Conservation (phyloP, 2,797 vertebrate genomes). For the Parambassis ranga region DNA sequence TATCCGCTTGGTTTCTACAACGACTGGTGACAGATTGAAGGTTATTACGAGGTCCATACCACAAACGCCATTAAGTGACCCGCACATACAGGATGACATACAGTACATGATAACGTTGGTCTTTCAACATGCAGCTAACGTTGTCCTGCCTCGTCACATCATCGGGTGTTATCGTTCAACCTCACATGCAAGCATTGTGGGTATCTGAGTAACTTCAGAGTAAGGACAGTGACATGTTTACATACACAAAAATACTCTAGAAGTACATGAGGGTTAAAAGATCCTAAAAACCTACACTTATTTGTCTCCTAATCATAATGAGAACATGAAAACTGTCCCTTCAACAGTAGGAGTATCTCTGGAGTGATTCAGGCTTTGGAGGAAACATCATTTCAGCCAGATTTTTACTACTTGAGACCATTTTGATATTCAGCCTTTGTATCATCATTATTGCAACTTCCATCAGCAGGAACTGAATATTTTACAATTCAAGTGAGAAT, state of each 20-base stretch:
- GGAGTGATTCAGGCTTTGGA: background rate
- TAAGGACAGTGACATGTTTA: slow-evolving; percentile 52
- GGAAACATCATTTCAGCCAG: background rate
- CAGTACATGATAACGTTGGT: slow-evolving; percentile 39
- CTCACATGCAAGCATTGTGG: slow-evolving; percentile 64
- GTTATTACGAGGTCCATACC: slow-evolving; percentile 41
- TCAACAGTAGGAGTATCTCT: background rate
- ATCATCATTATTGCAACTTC: background rate
- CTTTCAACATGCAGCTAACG: slow-evolving; percentile 60
- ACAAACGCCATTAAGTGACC: slow-evolving; percentile 59
- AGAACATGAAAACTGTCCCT: background rate
- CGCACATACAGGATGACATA: slow-evolving; percentile 48
- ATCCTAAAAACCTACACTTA: background rate
- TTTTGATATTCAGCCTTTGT: background rate
- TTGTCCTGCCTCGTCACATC: slow-evolving; percentile 49
- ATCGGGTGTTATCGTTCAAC: slow-evolving; percentile 27
- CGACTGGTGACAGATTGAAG: slow-evolving; percentile 45
- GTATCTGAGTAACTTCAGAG: slow-evolving; percentile 20
- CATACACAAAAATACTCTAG: slow-evolving; percentile 40
- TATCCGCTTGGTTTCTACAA: slow-evolving; percentile 67
- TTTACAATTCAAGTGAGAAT: background rate
- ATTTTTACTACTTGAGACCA: background rate
- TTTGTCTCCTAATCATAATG: background rate
- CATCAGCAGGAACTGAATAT: background rate
- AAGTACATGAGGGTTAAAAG: slow-evolving; percentile 15